Evolutionary conservation across 2,797 vertebrate genomes (phyloP).

Genomic region (Sus cebifrons): DNA sequence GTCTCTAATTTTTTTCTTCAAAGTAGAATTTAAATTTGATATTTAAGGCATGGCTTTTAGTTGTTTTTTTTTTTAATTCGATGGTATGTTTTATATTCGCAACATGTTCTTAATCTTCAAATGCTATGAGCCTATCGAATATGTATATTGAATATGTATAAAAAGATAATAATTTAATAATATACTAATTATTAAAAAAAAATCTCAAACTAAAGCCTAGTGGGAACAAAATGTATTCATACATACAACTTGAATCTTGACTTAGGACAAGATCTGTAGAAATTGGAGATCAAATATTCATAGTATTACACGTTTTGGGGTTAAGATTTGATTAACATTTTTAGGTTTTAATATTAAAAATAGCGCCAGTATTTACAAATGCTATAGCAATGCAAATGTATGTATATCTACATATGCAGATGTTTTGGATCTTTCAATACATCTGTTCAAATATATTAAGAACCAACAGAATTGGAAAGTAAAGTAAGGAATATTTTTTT

Average conservation of each 20-base stretch:
- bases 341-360: slow-evolving; percentile 30
- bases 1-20: slow-evolving; percentile 85
- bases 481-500: background rate
- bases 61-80: background rate
- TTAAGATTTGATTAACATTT: background rate
- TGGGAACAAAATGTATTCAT: slow-evolving; percentile 70
- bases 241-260: background rate
- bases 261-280: background rate
- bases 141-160: background rate
- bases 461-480: background rate
- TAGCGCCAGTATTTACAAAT: background rate
- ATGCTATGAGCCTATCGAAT: slow-evolving; percentile 27
- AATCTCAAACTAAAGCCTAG: slow-evolving; percentile 72
- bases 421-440: background rate
- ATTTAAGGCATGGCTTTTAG: slow-evolving; percentile 69
- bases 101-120: slow-evolving; percentile 85
- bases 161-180: too few species aligned
- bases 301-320: background rate
- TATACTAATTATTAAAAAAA: slow-evolving; percentile 78
- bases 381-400: background rate
- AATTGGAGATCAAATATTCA: background rate
- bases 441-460: slow-evolving; percentile 1
- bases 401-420: background rate
- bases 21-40: slow-evolving; percentile 89
- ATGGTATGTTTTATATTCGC: slow-evolving; percentile 67